A percentile compares a stretch with the other conserved stretches of the same genome.
These are phyloP conservation scores for Ceratosolen fusciceps DNA, from an alignment of 1,140 invertebrate genomes.

Conservation along the genomic window DNA sequence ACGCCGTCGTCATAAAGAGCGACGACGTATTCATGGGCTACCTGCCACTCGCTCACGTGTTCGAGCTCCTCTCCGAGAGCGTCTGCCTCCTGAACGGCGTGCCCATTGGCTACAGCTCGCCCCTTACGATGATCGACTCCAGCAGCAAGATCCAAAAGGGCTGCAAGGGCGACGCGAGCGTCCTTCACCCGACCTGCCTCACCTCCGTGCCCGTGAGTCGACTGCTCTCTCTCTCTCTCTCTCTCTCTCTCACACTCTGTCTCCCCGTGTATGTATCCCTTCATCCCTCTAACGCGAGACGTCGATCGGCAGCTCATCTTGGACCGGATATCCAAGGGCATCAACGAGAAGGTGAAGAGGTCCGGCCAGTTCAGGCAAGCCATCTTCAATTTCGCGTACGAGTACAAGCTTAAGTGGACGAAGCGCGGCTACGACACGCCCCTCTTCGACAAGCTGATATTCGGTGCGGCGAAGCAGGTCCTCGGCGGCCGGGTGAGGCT, in stretches of 20 bases:
- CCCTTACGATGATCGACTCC: constrained; percentile 94
- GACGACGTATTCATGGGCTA: constrained; percentile 94
- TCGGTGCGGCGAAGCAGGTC: constrained; percentile 77
- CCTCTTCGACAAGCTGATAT: constrained; percentile 78
- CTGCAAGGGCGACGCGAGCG: constrained; percentile 90
- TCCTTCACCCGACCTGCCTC: constrained; percentile 93
- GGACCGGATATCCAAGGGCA: constrained; percentile 95
- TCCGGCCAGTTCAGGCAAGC: constrained; percentile 82
- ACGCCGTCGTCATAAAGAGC: constrained; percentile 79
- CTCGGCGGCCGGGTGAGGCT: constrained; percentile 90
- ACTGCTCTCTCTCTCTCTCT: constrained; percentile 4
- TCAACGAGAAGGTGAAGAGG: constrained; percentile 90
- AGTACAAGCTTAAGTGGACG: constrained; percentile 91
- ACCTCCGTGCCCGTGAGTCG: constrained; percentile 91
- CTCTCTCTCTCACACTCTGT: too few species aligned
- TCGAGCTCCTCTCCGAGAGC: constrained; percentile 89
- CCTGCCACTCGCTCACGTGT: constrained; percentile 96
- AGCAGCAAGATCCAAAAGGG: constrained; percentile 96
- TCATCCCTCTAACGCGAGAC: neutral
- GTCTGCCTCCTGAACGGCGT: constrained; percentile 85
- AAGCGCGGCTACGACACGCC: constrained; percentile 88
- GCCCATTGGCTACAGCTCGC: constrained; percentile 96
- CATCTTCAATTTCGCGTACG: constrained; percentile 91
- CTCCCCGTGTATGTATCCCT: too few species aligned
- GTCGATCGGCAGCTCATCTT: constrained; percentile 84